These are phyloP conservation scores for Phenganax subtilis DNA, from an alignment of 92 coral and sea anemone species.

Conservation along the genomic window DNA sequence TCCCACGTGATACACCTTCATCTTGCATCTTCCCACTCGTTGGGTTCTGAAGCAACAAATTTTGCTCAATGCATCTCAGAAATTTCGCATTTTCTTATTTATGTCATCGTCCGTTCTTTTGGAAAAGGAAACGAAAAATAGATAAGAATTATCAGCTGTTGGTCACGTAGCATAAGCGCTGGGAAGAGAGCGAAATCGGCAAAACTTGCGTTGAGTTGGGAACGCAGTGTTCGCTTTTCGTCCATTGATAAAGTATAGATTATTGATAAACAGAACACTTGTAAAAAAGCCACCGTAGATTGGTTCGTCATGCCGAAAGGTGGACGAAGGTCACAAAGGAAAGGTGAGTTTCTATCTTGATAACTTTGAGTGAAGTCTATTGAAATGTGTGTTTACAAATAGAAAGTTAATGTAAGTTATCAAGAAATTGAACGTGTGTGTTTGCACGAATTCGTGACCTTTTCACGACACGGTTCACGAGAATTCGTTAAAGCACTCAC, in stretches of 20 bases:
- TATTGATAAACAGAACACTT: not conserved
- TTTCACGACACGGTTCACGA: not conserved
- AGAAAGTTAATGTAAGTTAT: not conserved
- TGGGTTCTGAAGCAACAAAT: conserved; percentile 70
- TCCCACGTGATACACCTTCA: conserved; percentile 16
- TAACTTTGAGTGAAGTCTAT: too few species aligned
- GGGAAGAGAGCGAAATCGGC: conserved; percentile 8
- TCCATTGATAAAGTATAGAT: not conserved
- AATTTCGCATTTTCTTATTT: conserved; percentile 22
- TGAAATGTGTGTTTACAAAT: not conserved
- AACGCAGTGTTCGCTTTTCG: not conserved
- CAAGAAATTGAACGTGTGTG: not conserved
- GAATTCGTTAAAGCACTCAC: not conserved
- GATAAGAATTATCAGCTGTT: conserved; percentile 24
- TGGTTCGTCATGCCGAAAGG: conserved; percentile 37
- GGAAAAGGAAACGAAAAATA: conserved; percentile 39
- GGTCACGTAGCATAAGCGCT: conserved; percentile 23
- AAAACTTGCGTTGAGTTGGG: not conserved
- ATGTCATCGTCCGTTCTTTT: conserved; percentile 28
- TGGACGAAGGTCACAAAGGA: conserved; percentile 17
- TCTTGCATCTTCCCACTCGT: conserved; percentile 79
- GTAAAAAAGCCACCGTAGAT: not conserved
- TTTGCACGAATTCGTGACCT: conserved; percentile 14
- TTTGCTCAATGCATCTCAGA: conserved; percentile 41
- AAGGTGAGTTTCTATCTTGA: not conserved